Percentiles rank a stretch among this genome's conserved stretches.
phyloP scores from a whole-genome alignment of 2,797 vertebrate genomes.

The Somateria mollissima region DNA sequence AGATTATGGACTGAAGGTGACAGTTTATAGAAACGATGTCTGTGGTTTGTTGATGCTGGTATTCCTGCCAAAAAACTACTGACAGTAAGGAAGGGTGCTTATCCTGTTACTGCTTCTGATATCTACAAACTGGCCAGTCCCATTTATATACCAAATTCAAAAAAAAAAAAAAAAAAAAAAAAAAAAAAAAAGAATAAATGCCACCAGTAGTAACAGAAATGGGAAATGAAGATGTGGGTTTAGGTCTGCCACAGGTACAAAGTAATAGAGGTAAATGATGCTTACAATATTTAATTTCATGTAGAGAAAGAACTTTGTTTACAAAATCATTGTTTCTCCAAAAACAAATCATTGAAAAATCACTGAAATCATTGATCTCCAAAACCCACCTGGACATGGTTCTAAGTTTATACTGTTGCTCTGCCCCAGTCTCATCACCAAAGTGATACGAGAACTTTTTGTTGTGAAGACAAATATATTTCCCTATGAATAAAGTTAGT shows the following conservation, averaged over 20 bases:
- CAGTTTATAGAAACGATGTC: not conserved
- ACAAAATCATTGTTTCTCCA: not conserved
- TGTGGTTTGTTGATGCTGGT: not conserved
- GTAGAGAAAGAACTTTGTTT: not conserved
- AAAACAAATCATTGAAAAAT: no score
- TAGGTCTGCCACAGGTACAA: not conserved
- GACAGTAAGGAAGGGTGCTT: not conserved
- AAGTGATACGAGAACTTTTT: not conserved
- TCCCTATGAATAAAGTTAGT: not conserved
- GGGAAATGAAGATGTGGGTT: not conserved
- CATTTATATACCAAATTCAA: rapidly evolving
- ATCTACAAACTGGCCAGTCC: not conserved
- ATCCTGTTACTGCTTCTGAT: not conserved
- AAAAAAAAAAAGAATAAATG: not conserved
- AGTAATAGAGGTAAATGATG: not conserved
- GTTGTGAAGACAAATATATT: not conserved
- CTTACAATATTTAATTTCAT: not conserved
- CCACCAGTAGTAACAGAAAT: not conserved
- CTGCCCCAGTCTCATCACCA: not conserved
- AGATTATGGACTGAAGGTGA: not conserved
- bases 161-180: not conserved
- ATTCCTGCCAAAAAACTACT: not conserved
- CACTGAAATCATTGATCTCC: no score
- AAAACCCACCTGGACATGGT: no score
- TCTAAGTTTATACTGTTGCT: not conserved